Percentiles rank a stretch among this genome's conserved stretches.
phyloP scores from a whole-genome alignment of 2,113 vertebrate species.

The Mirounga angustirostris region DNA sequence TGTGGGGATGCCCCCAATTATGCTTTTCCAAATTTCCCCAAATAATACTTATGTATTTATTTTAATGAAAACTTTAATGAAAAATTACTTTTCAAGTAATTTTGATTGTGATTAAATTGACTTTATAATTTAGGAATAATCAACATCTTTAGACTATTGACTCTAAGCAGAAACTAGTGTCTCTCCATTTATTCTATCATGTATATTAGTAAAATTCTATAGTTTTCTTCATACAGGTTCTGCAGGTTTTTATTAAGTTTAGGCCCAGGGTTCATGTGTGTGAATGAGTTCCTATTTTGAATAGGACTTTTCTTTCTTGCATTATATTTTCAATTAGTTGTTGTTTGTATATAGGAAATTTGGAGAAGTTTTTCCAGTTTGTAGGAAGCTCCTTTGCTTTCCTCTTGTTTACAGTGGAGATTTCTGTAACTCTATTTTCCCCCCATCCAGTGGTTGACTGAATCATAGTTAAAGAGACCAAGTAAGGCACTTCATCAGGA shows the following conservation, averaged over 20 bases:
- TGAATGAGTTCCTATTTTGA: background rate
- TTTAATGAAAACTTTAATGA: slow-evolving; percentile 13
- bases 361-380: background rate
- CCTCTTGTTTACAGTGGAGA: background rate
- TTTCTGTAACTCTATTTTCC: background rate
- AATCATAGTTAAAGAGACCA: background rate
- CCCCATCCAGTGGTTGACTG: background rate
- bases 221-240: background rate
- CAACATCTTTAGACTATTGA: background rate
- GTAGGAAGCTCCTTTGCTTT: background rate
- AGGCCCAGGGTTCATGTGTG: background rate
- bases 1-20: background rate
- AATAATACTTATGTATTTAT: background rate
- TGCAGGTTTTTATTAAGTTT: background rate
- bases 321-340: background rate
- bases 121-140: background rate
- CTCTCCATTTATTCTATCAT: background rate
- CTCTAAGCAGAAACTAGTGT: background rate
- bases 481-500: background rate
- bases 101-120: background rate
- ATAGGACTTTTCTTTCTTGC: background rate
- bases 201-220: background rate
- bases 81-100: background rate
- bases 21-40: background rate
- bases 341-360: background rate